A percentile compares a stretch with the other conserved stretches of the same genome.
Conservation (phyloP, 1,140 invertebrate genomes). For the Tetramorium parvispinum region DNA sequence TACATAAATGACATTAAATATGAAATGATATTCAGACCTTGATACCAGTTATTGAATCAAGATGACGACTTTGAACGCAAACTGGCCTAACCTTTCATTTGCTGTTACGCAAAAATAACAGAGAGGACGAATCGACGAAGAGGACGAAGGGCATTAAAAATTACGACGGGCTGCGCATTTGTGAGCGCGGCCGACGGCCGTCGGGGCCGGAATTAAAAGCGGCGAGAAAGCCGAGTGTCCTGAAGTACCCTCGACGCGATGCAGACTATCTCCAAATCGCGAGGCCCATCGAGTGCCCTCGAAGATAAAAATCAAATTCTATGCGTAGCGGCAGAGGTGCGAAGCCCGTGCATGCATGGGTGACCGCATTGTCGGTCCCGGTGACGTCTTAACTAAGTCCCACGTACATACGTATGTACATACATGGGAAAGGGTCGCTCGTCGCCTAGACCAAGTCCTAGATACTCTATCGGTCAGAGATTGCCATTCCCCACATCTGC, state of each 20-base stretch:
- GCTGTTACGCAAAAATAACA: constrained; percentile 43
- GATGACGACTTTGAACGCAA: not conserved
- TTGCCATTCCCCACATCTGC: constrained; percentile 69
- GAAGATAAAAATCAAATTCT: constrained; percentile 85
- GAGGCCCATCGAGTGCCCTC: constrained; percentile 84
- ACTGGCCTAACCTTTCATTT: not conserved
- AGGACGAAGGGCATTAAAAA: constrained; percentile 28
- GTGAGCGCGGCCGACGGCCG: constrained; percentile 68
- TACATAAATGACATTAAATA: not conserved
- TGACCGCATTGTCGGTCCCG: constrained; percentile 83
- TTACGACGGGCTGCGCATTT: constrained; percentile 69
- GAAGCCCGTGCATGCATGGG: constrained; percentile 84
- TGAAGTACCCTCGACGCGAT: constrained; percentile 81
- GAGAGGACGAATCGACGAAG: not conserved
- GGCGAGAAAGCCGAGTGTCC: constrained; percentile 57
- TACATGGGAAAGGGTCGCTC: constrained; percentile 48
- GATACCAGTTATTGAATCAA: not conserved
- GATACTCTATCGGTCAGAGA: constrained; percentile 57
- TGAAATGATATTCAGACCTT: not conserved
- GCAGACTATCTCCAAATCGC: constrained; percentile 84
- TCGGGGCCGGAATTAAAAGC: constrained; percentile 68
- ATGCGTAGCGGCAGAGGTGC: constrained; percentile 82
- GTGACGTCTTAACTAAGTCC: constrained; percentile 86
- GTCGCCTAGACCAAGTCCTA: not conserved
- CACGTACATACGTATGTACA: constrained; percentile 24